Evolutionary conservation across 1,140 invertebrate species (phyloP), one percentile per base, ranked within the genome.

Genomic region (Ostrea denselamellosa): DNA sequence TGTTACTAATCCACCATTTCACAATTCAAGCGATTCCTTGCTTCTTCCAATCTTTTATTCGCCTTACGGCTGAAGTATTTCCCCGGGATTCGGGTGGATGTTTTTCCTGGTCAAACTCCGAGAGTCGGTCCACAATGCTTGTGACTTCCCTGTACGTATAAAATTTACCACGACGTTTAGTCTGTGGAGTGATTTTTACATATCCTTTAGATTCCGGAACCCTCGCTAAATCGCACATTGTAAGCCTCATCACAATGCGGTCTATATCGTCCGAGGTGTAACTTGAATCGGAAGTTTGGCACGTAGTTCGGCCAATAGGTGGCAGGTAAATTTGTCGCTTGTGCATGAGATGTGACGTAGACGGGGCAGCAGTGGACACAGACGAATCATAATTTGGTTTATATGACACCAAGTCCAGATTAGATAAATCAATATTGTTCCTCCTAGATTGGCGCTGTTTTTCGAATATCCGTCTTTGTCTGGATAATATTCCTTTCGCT

Each of bases 211-310:
- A 77, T 34, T 28, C 68, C 5, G 68, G 68, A 28, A 77, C 28
- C 28, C 68, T 77, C 14, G 68, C 68, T 28, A 77, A 77, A 28
- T 77, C 68, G 14, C 68, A 77, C 68, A 77, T 77, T 34, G 68
- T 77, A 14, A 77, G 28, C 28, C 68, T 25, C 22, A 77, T 25
- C 14, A 77, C 68, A 4, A 77, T 77, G 22, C 68, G 68, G 68
- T 77, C 68, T 28, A 77, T 77, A 25, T 77, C 68, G 28, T 77
- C 68, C 22, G 68, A 77, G 28, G 68, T 77, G 28, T 77, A 77
- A 25, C 68, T 77, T 25, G 25, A 77, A 34, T 77, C 68, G 7
- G 68, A 28, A 17, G 68, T 77, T 9, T 34, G 34, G 9, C 68
- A 77, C 68, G 68, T 77, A 8, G 68, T 77, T 10, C 68, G 25